Evolutionary conservation across 2,113 vertebrate genomes (phyloP), one percentile per base, ranked within the genome.

Genomic region (Ptilorrhoa leucosticta): DNA sequence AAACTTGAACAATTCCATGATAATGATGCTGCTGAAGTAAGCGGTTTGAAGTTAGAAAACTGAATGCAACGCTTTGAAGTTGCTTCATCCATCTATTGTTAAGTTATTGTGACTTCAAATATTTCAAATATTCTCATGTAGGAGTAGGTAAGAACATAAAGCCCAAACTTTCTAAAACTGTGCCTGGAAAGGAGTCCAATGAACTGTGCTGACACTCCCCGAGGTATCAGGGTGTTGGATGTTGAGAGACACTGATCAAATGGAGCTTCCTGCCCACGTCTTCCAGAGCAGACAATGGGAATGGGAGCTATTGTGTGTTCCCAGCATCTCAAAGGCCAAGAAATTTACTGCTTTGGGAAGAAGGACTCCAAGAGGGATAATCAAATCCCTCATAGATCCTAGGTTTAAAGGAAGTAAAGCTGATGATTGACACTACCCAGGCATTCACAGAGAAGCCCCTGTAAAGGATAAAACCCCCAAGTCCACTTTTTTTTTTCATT

Each of bases 371-470:
- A 40, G 53, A 73, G 7, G 35, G 13, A 27, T 9, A 23, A 65
- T 9, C 24, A 53, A 31, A 35, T 10, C 48, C 28, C 30, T 47
- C 9, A 15, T 0, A 23, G 19, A 84, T 2, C 39, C 6, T 0
- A 5, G 15, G 5, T 13, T 26, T 26, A 69, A 85, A 48, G 53
- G 19, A 50, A 73, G 8, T 3, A 21, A 84, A 78, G 39, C 28
- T 45, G 65, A 8, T 40, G 28, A 18, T 1, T 10, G 37, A 24
- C 15, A 10, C 7, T 20, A 10, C 17, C 53, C 47, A 18, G 7
- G 31, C 40, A 19, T 44, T 56, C 71, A 19, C 8, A 51, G 70
- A 69, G 28, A 39, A 51, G 28, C 22, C 12, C 16, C 21, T 24
- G 10, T 2, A 30, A 60, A 45, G 45, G 26, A 58, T 24, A 30